phyloP scores from a whole-genome alignment of 2,888 invertebrate species.

The Amphipoea oculea region DNA sequence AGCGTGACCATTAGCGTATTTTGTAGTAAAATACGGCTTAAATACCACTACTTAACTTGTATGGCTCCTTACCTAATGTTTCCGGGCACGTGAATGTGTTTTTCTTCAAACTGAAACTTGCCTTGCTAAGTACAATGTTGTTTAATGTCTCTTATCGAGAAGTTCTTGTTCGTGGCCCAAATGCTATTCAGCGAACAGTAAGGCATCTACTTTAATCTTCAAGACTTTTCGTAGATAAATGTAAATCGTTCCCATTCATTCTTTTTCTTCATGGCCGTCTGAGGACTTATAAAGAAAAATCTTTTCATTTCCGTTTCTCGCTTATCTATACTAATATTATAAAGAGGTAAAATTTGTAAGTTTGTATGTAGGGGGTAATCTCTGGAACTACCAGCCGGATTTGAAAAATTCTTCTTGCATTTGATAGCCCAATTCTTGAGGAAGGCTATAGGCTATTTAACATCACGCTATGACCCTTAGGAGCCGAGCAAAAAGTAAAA shows the following conservation, averaged over 20 bases:
- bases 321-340: too few species aligned
- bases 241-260: conserved; percentile 51
- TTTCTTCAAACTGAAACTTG: conserved; percentile 61
- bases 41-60: conserved; percentile 51
- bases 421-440: too few species aligned
- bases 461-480: too few species aligned
- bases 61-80: conserved; percentile 58
- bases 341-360: too few species aligned
- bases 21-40: conserved; percentile 52
- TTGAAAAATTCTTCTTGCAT: too few species aligned
- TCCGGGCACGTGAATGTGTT: conserved; percentile 61
- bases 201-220: conserved; percentile 53
- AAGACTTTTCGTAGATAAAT: conserved; percentile 50
- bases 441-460: too few species aligned
- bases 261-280: conserved; percentile 29
- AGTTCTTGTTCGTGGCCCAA: conserved; percentile 72
- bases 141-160: conserved; percentile 70
- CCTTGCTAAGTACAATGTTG: conserved; percentile 52
- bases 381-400: too few species aligned
- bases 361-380: too few species aligned
- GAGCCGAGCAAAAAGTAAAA: too few species aligned
- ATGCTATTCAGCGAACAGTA: conserved; percentile 64
- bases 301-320: conserved; percentile 27
- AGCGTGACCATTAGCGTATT: conserved; percentile 50
- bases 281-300: conserved; percentile 36